Evolutionary conservation across 2,888 invertebrate genomes (phyloP), one percentile per base, ranked within the genome.

Genomic region (Agrotis clavis): DNA sequence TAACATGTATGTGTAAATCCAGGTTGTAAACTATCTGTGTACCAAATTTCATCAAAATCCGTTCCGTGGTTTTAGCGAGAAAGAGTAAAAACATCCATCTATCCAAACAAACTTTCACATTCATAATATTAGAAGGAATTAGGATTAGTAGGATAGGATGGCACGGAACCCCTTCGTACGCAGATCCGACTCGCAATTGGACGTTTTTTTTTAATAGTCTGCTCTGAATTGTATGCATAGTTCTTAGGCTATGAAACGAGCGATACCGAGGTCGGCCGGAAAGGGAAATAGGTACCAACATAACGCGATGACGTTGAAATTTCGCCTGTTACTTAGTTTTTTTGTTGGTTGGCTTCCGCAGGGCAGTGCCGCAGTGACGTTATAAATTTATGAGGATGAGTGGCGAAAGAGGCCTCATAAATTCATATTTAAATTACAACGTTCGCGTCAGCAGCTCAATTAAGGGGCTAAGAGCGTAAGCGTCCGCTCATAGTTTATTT

Each of bases 371-470:
- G 81, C 84, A 81, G 70, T 81, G 71, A 63, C 67, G 62, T 81
- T 81, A 81, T 77, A 77, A 57, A 81, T 79, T 81, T 77, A 73
- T 74, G 66, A 73, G 71, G 68, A 77, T 81, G 72, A 80, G 72
- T 69, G 60, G 67, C 67, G 67, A 79, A 82, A 78, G 73, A 63
- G 63, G 50, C 60, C 51, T 81, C 67, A 74, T 81, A 79, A 80
- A 82, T 80, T 78, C 67, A 79, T 72, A 82, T 82, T 78, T 79
- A 79, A 82, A 82, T 68, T 72, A 78, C 53, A 78, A 63, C 62
- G 79, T 79, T 79, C 62, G 67, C 82, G 79, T 62, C 67, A 72
- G 79, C 53, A 62, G 73, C 64, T 81, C 77, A 81, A 79, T 79
- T 79, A 77, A 66, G 71, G 71, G 66, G 66, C 62, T 77, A 66